These are phyloP conservation scores for Doryteuthis pealeii DNA, from an alignment of 1,140 invertebrate genomes.

Conservation along the genomic window DNA sequence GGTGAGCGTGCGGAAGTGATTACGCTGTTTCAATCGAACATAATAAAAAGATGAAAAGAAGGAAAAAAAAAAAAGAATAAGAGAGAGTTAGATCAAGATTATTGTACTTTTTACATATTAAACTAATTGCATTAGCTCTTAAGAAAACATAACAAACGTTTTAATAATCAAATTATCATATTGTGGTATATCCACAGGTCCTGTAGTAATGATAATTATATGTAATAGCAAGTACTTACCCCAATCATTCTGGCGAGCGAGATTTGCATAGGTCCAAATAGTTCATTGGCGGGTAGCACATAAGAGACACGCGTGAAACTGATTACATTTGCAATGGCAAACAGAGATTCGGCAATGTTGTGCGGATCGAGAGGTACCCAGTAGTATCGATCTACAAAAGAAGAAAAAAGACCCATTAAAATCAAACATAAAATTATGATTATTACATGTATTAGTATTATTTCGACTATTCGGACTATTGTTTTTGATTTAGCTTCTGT, in stretches of 20 bases:
- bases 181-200: too few species aligned
- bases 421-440: background rate
- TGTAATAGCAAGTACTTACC: constrained; percentile 26
- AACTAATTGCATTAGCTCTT: too few species aligned
- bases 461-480: background rate
- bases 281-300: constrained; percentile 52
- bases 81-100: too few species aligned
- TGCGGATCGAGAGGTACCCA: constrained; percentile 52
- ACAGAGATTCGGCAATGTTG: constrained; percentile 48
- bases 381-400: constrained; percentile 48
- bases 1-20: too few species aligned
- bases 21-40: too few species aligned
- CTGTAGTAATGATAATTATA: too few species aligned
- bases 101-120: too few species aligned
- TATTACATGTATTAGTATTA: background rate
- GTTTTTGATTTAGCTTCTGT: background rate
- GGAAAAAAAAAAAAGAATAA: too few species aligned
- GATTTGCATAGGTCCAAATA: constrained; percentile 55
- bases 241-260: constrained; percentile 52
- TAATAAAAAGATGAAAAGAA: too few species aligned
- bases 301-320: constrained; percentile 49
- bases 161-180: too few species aligned
- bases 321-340: constrained; percentile 54
- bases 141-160: too few species aligned
- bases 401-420: constrained; percentile 7